Conservation (phyloP, 2,888 invertebrate species). For the Eilema griseolum region DNA sequence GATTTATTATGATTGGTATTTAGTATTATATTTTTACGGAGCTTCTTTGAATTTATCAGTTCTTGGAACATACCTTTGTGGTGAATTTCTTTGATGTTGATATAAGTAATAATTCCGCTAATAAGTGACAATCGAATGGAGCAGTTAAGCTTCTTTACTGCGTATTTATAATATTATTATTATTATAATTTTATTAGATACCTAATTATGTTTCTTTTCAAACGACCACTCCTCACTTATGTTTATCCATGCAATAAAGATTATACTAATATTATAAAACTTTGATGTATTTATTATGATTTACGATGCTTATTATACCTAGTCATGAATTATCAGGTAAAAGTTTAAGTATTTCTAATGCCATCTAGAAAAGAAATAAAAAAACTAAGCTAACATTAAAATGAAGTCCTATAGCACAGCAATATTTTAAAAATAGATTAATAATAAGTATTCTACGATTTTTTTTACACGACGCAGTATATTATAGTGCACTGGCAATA, state of each 20-base stretch:
- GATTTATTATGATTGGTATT: background rate
- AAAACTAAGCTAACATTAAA: background rate
- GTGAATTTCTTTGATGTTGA: background rate
- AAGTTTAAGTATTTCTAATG: too few relatives aligned
- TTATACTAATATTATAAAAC: too few relatives aligned
- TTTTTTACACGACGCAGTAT: too few relatives aligned
- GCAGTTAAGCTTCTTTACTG: background rate
- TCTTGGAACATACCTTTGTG: background rate
- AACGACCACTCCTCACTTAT: background rate
- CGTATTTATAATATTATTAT: background rate
- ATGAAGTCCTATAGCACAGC: background rate
- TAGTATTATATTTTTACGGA: background rate
- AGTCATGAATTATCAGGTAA: too few relatives aligned
- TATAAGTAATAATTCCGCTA: background rate
- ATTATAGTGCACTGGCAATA: constrained; percentile 20
- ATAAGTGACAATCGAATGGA: background rate
- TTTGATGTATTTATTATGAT: too few relatives aligned
- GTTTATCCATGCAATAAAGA: too few relatives aligned
- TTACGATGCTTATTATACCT: too few relatives aligned
- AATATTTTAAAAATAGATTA: constrained; percentile 10
- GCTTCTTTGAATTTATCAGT: background rate
- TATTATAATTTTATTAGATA: background rate
- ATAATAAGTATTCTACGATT: too few relatives aligned
- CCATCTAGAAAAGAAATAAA: background rate
- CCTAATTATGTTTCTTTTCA: background rate